Conservation (phyloP, 2,113 vertebrate genomes). For the Tachuris rubrigastra region DNA sequence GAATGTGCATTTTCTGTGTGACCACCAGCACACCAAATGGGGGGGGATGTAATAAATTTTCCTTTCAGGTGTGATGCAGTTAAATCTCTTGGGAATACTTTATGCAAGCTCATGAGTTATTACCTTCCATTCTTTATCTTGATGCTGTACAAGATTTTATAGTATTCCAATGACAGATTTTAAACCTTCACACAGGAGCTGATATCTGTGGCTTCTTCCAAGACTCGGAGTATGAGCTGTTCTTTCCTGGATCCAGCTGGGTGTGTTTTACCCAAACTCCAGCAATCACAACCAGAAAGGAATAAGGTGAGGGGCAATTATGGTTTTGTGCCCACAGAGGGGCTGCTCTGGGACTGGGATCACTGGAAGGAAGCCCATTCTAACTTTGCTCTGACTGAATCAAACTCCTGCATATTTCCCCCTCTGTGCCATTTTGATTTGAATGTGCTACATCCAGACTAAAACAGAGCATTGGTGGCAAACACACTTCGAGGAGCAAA, state of each 20-base stretch:
- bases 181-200: slow-evolving; percentile 76
- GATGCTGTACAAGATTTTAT: neutral
- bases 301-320: slow-evolving; percentile 42
- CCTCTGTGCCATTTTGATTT: neutral
- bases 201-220: slow-evolving; percentile 86
- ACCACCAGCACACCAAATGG: neutral
- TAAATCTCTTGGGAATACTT: slow-evolving; percentile 86
- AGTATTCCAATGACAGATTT: neutral
- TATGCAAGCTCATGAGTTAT: slow-evolving; percentile 73
- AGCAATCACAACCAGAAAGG: slow-evolving; percentile 85
- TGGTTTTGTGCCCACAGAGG: neutral
- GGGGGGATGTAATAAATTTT: neutral
- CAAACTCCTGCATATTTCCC: neutral
- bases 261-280: slow-evolving; percentile 84
- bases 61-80: slow-evolving; percentile 85
- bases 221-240: slow-evolving; percentile 76
- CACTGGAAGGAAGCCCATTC: neutral
- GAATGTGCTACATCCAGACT: neutral
- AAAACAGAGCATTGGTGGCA: neutral
- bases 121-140: neutral
- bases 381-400: neutral
- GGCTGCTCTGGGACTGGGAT: neutral
- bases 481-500: neutral
- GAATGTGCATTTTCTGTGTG: neutral
- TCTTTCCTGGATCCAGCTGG: slow-evolving; percentile 86